Base-by-base conservation (phyloP, 1,140 invertebrate species). In the Drosophila sp. region DNA sequence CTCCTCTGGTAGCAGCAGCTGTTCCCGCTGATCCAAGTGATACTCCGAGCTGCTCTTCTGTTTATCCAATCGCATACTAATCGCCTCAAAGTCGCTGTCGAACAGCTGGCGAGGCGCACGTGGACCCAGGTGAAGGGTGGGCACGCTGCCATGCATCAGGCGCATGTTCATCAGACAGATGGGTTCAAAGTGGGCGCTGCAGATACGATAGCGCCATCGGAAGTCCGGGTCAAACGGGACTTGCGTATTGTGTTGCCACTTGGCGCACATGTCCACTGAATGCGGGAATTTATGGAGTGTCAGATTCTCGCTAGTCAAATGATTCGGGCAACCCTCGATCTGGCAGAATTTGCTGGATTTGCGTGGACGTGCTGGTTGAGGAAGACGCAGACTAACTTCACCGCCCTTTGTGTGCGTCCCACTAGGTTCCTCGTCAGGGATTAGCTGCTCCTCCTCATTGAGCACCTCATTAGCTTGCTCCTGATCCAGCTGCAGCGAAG, bases 191-290 rank as follows among this genome's bases (percentile, higher is more conserved):
- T 91, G 90, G 0, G 72, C 80, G 54, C 82, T 91, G 56, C 90
- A 91, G 8, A 91, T 86, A 18, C 90, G 86, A 27, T 91, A 84
- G 0, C 90, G 80, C 80, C 76, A 83, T 0, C 76, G 81, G 40
- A 53, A 59, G 4, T 76, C 58, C 0, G 80, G 74, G 56, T 89
- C 76, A 21, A 89, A 89, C 2, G 86, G 72, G 38, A 91, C 80
- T 54, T 90, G 80, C 0, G 87, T 78, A 50, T 91, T 91, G 36
- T 91, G 90, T 36, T 76, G 75, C 90, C 90, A 91, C 11, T 83
- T 83, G 18, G 59, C 54, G 38, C 83, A 89, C 72, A 89, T 79
- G 4, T 79, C 76, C 53, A 41, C 14, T 2, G 72, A 82, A n/a
- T 83, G 72, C 0, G 83, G 83, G 32, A 89, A 89, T 51, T 89